A percentile compares a stretch with the other conserved stretches of the same genome.
These are phyloP conservation scores for Mythimna impura DNA, from an alignment of 2,888 invertebrate species.

Conservation along the genomic window DNA sequence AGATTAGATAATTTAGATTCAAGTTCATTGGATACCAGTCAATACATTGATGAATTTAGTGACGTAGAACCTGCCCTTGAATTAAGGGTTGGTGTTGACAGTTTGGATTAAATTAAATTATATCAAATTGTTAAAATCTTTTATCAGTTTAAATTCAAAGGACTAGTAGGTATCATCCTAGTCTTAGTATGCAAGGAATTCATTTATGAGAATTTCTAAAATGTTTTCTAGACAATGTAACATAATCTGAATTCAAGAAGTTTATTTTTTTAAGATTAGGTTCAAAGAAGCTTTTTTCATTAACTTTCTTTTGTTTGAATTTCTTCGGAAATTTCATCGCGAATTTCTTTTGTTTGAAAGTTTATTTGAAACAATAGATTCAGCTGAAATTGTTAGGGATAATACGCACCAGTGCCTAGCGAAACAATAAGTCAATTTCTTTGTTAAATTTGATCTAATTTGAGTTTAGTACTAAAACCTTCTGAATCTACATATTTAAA, in stretches of 20 bases:
- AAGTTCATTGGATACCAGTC: slow-evolving; percentile 25
- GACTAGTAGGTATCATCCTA: background rate
- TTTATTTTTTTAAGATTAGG: background rate
- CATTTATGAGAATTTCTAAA: background rate
- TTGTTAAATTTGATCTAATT: background rate
- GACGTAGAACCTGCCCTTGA: slow-evolving; percentile 50
- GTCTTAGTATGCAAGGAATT: background rate
- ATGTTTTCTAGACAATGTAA: background rate
- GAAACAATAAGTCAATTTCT: background rate
- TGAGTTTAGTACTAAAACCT: background rate
- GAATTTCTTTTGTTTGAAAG: background rate
- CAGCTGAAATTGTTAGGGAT: background rate
- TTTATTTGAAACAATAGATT: background rate
- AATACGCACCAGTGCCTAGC: background rate
- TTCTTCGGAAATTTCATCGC: too few relatives aligned
- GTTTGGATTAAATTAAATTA: slow-evolving; percentile 29
- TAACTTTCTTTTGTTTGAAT: background rate
- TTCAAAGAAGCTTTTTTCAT: background rate
- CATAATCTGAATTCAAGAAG: background rate
- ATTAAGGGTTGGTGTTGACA: slow-evolving; percentile 39
- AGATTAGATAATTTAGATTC: slow-evolving; percentile 17
- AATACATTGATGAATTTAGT: slow-evolving; percentile 3
- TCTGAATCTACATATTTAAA: background rate
- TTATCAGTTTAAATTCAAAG: background rate
- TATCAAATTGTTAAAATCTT: background rate